Conservation (phyloP, 2,113 vertebrate genomes). For the Oryzias woworae region DNA sequence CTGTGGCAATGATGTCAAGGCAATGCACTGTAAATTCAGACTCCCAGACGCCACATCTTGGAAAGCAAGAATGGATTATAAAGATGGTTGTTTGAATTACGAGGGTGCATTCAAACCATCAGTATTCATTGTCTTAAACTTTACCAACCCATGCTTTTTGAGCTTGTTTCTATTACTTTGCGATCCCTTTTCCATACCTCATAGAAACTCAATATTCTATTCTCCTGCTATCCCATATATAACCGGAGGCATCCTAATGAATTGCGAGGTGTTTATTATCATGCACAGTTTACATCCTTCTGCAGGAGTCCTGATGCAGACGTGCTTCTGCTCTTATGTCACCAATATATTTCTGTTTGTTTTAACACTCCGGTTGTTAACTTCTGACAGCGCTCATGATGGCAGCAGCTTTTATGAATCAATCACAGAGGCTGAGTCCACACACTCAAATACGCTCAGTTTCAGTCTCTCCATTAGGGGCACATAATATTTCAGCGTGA, state of each 20-base stretch:
- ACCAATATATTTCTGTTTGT: conserved; percentile 47
- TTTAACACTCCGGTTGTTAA: conserved; percentile 9
- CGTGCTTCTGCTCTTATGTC: conserved; percentile 40
- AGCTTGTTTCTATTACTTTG: conserved; percentile 35
- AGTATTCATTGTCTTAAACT: conserved; percentile 11
- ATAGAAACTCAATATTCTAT: conserved; percentile 25
- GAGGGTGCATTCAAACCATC: conserved; percentile 4
- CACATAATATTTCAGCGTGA: conserved; percentile 1
- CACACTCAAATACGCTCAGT: conserved; percentile 3
- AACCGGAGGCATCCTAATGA: conserved; percentile 45
- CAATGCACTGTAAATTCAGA: conserved; percentile 40
- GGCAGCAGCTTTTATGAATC: conserved; percentile 34
- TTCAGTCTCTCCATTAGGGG: conserved; percentile 1
- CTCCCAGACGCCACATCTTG: conserved; percentile 46
- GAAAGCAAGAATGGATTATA: conserved; percentile 22
- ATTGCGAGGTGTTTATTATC: conserved; percentile 35
- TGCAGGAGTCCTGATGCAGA: conserved; percentile 32
- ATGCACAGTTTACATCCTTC: conserved; percentile 48
- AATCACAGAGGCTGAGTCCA: conserved; percentile 40
- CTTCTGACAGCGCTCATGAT: conserved; percentile 28
- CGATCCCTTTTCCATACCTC: conserved; percentile 28
- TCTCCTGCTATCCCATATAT: conserved; percentile 14
- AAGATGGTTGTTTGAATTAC: conserved; percentile 1
- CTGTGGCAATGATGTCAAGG: conserved; percentile 55
- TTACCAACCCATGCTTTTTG: not conserved